Base-by-base conservation (phyloP, 2,113 vertebrate species). In the Sorex araneus region DNA sequence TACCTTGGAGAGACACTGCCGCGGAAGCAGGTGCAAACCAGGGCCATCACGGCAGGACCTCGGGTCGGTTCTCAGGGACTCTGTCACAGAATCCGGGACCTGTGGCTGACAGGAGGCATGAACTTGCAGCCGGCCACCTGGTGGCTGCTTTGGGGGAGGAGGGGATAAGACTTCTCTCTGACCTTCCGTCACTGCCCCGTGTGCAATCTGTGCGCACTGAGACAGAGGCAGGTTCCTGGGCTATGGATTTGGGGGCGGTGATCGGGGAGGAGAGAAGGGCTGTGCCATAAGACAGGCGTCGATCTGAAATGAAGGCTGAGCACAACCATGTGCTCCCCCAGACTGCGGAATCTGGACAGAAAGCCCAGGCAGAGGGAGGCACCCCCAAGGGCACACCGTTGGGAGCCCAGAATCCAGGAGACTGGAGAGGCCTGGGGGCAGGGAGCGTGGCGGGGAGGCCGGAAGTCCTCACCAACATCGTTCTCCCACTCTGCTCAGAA, bases 391-490 rank as follows among this genome's bases (percentile, higher is more conserved):
- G 28, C 6, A 25, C 15, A 13, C 9, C 12, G 6, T 36, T 34
- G 6, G 0, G 1, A 34, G 16, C 9, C 9, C 0, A 0, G n/a
- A 45, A 45, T 47, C 4, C 10, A 34, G 1, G 43, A 28, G 63
- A 47, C 28, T 6, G 0, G 5, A 45, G 23, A 21, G 67, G 66
- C 30, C 36, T 21, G 1, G 16, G 0, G n/a, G n/a, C n/a, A n/a
- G n/a, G n/a, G n/a, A n/a, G n/a, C n/a, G n/a, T n/a, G 3, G 47
- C 18, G n/a, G 76, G 34, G 50, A 15, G 36, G 34, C 1, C 19
- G 3, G 67, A 8, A 16, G 40, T 85, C 78, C n/a, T 21, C 86
- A 64, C 28, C 9, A 40, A 73, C 28, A 0, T 47, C 12, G 54
- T 90, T 82, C 40, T 50, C 50, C 34, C 27, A 21, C 71, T 11